These are phyloP conservation scores for Acromyrmex echinatior DNA, from an alignment of 1,140 invertebrate species.

Conservation along the genomic window DNA sequence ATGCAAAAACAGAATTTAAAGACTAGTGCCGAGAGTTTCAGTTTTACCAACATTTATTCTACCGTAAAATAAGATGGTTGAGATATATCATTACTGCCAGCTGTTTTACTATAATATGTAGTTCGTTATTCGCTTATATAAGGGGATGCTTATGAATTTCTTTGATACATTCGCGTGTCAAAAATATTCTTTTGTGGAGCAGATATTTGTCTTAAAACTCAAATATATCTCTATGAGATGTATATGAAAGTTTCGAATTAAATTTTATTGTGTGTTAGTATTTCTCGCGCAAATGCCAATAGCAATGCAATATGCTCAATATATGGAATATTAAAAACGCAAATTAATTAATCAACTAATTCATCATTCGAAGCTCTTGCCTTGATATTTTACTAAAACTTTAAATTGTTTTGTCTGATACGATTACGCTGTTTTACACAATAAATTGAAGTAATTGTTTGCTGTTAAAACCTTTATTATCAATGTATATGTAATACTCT, in stretches of 20 bases:
- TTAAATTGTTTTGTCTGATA: neutral
- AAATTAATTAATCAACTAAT: conserved; percentile 41
- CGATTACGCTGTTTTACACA: neutral
- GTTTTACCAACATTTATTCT: conserved; percentile 22
- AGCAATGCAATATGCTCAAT: neutral
- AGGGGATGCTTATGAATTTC: neutral
- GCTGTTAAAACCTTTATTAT: neutral
- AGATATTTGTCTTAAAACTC: neutral
- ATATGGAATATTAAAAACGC: conserved; percentile 22
- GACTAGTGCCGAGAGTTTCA: neutral
- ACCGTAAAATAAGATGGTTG: conserved; percentile 39
- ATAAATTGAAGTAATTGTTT: neutral
- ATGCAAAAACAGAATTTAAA: conserved; percentile 51
- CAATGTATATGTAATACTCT: neutral
- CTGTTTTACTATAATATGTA: neutral
- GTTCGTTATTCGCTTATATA: conserved; percentile 11
- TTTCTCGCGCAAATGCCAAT: conserved; percentile 6
- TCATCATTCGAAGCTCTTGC: conserved; percentile 24
- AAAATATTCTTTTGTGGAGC: conserved; percentile 3
- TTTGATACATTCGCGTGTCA: neutral
- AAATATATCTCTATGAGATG: neutral
- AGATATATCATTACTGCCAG: neutral
- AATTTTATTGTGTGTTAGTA: neutral
- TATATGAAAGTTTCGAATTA: neutral
- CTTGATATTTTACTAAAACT: conserved; percentile 16